Percentiles rank a stretch among this genome's conserved stretches.
Evolutionary conservation across 2,888 invertebrate species (phyloP).

Genomic region (Idaea dimidiata): DNA sequence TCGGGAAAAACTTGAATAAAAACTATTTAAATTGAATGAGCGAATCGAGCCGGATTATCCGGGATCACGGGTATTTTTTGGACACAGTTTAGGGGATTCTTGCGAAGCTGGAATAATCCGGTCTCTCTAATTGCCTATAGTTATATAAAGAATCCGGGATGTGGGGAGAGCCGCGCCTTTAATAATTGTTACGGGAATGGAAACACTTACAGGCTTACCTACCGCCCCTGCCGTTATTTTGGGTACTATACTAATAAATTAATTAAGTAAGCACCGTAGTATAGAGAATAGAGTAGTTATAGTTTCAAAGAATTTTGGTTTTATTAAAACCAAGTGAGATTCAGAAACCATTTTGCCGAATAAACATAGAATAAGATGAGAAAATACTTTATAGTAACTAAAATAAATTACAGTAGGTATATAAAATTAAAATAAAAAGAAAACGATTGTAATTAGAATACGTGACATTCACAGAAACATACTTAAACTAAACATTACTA

Average conservation of each 20-base stretch:
- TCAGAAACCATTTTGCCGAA: too few species aligned
- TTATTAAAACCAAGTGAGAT: too few species aligned
- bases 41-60: conserved; percentile 8
- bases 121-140: conserved; percentile 29
- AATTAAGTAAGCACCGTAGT: not conserved
- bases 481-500: too few species aligned
- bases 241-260: not conserved
- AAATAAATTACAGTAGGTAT: too few species aligned
- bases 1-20: conserved; percentile 9
- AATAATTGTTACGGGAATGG: not conserved
- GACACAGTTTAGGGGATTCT: conserved; percentile 3
- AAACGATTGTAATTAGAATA: too few species aligned
- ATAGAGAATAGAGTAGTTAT: too few species aligned
- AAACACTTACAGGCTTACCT: not conserved
- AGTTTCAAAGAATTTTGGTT: too few species aligned
- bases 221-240: conserved; percentile 1
- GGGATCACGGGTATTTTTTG: conserved; percentile 13
- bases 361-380: too few species aligned
- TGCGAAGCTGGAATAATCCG: conserved; percentile 10
- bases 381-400: too few species aligned
- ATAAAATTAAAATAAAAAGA: too few species aligned
- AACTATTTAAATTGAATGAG: conserved; percentile 17
- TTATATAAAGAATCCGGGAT: conserved; percentile 15
- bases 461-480: too few species aligned
- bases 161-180: not conserved